Conservation (phyloP, 2,113 vertebrate species). For the Macrotus californicus region DNA sequence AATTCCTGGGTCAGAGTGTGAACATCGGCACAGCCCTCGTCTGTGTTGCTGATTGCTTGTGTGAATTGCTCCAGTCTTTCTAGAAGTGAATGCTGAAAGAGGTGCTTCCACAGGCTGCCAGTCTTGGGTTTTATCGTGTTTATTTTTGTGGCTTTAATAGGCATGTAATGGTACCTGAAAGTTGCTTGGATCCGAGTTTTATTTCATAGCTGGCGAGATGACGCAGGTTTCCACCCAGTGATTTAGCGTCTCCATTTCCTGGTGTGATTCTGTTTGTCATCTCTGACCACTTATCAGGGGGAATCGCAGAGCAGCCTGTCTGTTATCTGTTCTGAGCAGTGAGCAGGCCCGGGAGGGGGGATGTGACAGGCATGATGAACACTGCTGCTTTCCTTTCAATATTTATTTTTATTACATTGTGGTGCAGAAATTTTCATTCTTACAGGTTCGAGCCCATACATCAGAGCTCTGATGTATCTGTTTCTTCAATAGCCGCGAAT, state of each 20-base stretch:
- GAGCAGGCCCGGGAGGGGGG: background rate
- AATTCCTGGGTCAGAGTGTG: background rate
- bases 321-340: background rate
- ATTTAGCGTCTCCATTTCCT: constrained; percentile 48
- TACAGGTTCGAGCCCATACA: constrained; percentile 33
- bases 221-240: background rate
- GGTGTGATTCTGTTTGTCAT: constrained; percentile 12
- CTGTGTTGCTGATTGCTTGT: background rate
- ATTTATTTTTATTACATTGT: constrained; percentile 60
- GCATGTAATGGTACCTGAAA: background rate
- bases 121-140: constrained; percentile 5
- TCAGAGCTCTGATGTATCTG: constrained; percentile 49
- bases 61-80: constrained; percentile 3
- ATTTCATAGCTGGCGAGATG: background rate
- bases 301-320: background rate
- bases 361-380: background rate
- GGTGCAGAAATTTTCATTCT: constrained; percentile 44
- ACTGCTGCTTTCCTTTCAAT: background rate
- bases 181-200: constrained; percentile 29
- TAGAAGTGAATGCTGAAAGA: background rate
- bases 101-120: background rate
- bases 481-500: constrained; percentile 40
- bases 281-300: constrained; percentile 33
- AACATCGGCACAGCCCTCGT: background rate
- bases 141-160: constrained; percentile 17